Evolutionary conservation across 2,797 vertebrate species (phyloP).

Genomic region (Rhincodon typus): DNA sequence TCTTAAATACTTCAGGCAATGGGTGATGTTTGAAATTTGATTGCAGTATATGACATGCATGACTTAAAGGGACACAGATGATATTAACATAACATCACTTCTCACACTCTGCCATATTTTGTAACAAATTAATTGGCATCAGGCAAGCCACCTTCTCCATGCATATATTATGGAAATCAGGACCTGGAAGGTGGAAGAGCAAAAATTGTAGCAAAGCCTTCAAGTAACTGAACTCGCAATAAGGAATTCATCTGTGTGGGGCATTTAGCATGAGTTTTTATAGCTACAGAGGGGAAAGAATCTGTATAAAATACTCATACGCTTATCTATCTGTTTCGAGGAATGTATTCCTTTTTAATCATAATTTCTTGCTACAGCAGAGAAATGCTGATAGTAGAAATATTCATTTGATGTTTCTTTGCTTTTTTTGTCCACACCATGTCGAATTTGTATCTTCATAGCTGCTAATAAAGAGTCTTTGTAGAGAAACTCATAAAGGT

Average conservation of each 20-base stretch:
- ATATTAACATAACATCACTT: slow-evolving; percentile 36
- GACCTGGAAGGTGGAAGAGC: background rate
- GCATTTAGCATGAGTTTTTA: background rate
- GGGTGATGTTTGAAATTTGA: slow-evolving; percentile 33
- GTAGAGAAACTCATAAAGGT: background rate
- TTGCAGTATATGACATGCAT: slow-evolving; percentile 31
- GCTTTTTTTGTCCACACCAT: background rate
- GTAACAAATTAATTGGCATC: slow-evolving; percentile 35
- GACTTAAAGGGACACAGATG: slow-evolving; percentile 33
- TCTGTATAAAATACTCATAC: slow-evolving; percentile 8
- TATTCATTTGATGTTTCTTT: background rate
- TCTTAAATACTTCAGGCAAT: slow-evolving; percentile 3
- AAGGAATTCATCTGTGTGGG: background rate
- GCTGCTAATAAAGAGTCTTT: background rate
- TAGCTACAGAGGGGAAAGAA: background rate
- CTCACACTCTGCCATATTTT: slow-evolving; percentile 33
- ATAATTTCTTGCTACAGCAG: background rate
- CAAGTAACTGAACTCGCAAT: slow-evolving; percentile 16
- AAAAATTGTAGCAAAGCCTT: slow-evolving; percentile 14
- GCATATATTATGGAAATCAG: slow-evolving; percentile 35
- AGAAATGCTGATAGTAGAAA: background rate
- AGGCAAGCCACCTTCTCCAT: slow-evolving; percentile 21
- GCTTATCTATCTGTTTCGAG: background rate
- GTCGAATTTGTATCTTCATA: background rate
- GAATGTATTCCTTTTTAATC: background rate